Percentiles rank a stretch among this genome's conserved stretches.
Conservation (phyloP, 2,888 invertebrate species). For the Eupithecia subumbrata region DNA sequence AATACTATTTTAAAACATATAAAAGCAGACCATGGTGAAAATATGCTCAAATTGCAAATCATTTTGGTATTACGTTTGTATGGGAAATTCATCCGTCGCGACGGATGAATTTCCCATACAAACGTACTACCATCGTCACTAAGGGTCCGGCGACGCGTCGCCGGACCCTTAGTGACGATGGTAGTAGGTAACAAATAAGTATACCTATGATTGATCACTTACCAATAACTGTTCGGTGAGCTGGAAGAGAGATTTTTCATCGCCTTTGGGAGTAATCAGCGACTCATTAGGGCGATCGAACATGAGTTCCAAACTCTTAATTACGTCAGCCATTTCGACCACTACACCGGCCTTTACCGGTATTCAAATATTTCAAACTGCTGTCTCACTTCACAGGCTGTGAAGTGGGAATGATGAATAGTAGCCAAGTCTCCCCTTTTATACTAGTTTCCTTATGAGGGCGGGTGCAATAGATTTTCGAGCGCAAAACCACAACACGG, state of each 20-base stretch:
- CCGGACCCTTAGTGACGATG: not conserved
- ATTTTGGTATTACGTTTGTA: no score
- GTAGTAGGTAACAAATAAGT: not conserved
- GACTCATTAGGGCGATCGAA: conserved; percentile 86
- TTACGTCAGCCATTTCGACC: conserved; percentile 59
- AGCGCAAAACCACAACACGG: conserved; percentile 58
- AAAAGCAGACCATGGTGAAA: no score
- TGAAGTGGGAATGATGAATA: conserved; percentile 64
- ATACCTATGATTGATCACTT: no score
- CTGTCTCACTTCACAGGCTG: conserved; percentile 70
- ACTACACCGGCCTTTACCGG: conserved; percentile 13
- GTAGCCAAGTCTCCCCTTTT: conserved; percentile 38
- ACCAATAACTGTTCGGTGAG: conserved; percentile 86
- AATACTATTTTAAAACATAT: no score
- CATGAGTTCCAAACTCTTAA: conserved; percentile 67
- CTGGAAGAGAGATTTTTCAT: conserved; percentile 84
- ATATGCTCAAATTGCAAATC: no score
- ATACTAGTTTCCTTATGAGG: conserved; percentile 41
- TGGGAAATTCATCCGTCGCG: no score
- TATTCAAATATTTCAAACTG: conserved; percentile 22
- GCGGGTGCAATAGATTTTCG: conserved; percentile 52
- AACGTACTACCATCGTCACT: no score
- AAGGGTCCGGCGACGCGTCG: no score
- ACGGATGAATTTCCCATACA: no score
- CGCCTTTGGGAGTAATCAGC: conserved; percentile 85